These are phyloP conservation scores for Agrochola litura DNA, from an alignment of 2,888 invertebrate species.

Conservation along the genomic window DNA sequence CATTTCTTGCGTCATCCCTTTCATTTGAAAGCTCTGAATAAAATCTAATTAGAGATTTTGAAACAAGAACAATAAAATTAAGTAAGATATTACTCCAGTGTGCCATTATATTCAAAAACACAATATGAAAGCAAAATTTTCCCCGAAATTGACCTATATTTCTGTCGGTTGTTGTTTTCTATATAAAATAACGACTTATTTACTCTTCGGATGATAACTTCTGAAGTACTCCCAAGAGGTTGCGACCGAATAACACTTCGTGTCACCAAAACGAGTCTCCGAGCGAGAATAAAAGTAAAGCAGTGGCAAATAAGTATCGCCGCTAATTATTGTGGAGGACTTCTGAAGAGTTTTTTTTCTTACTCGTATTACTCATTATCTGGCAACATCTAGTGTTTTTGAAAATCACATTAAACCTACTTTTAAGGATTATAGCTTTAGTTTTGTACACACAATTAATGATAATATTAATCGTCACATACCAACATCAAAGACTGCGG, in stretches of 20 bases:
- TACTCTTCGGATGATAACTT: constrained; percentile 45
- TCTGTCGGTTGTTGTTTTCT: neutral
- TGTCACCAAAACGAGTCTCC: constrained; percentile 51
- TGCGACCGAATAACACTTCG: constrained; percentile 48
- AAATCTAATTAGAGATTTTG: constrained; percentile 17
- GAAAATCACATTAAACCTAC: neutral
- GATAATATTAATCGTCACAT: neutral
- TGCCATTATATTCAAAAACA: neutral
- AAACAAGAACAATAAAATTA: constrained; percentile 12
- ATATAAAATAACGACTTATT: constrained; percentile 38
- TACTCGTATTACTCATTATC: constrained; percentile 24
- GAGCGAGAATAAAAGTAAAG: constrained; percentile 60
- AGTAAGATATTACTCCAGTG: neutral
- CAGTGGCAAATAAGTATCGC: constrained; percentile 54
- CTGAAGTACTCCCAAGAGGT: constrained; percentile 43
- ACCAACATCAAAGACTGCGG: neutral
- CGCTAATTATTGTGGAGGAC: constrained; percentile 50
- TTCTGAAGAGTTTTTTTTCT: constrained; percentile 24
- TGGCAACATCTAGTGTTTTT: neutral
- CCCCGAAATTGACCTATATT: constrained; percentile 1
- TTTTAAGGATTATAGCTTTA: neutral
- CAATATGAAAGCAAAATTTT: neutral
- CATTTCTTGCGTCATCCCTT: neutral
- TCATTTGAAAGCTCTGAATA: constrained; percentile 1
- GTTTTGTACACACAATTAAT: neutral